Evolutionary conservation across 2,888 invertebrate genomes (phyloP).

Genomic region (Girardia tigrina): DNA sequence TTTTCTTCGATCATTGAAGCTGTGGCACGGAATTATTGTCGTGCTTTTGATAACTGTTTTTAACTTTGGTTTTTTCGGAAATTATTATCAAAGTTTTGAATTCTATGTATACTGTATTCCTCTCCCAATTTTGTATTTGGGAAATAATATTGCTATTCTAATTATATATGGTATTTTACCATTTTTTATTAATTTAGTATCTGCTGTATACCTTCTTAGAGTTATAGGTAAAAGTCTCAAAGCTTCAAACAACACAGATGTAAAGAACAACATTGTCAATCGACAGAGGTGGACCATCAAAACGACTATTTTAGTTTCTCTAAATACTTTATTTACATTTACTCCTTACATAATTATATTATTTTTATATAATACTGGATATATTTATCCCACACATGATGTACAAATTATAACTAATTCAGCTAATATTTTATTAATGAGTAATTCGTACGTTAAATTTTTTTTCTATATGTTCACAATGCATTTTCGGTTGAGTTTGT

Average conservation of each 20-base stretch:
- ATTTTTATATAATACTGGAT: conserved; percentile 23
- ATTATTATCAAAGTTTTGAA: not conserved
- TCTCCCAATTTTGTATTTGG: not conserved
- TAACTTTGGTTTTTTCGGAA: not conserved
- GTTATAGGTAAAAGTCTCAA: not conserved
- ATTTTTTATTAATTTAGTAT: not conserved
- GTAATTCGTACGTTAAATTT: not conserved
- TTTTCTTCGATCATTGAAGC: not conserved
- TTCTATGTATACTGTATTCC: not conserved
- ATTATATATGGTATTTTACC: not conserved
- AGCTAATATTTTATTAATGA: not conserved
- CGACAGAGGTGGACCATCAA: not conserved
- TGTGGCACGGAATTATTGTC: not conserved
- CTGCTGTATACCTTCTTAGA: not conserved
- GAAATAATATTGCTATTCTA: not conserved
- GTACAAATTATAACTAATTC: not conserved
- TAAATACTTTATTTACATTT: not conserved
- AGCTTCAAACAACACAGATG: not conserved
- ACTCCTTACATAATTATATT: not conserved
- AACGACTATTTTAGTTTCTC: not conserved
- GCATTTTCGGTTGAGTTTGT: not conserved
- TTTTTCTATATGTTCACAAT: not conserved
- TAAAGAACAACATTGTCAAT: not conserved
- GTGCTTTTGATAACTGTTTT: not conserved
- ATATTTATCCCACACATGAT: not conserved